Conservation (phyloP, 2,888 invertebrate genomes). For the Nebria salina region DNA sequence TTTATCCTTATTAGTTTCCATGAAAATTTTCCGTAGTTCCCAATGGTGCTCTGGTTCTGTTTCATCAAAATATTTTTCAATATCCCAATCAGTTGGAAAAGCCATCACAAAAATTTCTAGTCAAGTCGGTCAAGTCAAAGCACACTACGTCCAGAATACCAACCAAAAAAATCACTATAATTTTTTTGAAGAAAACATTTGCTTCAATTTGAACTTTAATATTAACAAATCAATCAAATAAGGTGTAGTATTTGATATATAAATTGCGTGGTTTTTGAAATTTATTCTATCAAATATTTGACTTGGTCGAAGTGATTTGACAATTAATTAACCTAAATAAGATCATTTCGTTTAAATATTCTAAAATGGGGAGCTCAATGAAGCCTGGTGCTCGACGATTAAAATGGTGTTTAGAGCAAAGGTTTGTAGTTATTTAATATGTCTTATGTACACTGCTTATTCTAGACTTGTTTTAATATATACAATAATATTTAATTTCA, state of each 20-base stretch:
- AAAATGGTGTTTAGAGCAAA: slow-evolving; percentile 43
- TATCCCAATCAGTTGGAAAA: slow-evolving; percentile 71
- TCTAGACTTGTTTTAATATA: background rate
- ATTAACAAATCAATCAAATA: too few species aligned
- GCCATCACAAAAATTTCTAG: slow-evolving; percentile 16
- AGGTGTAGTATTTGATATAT: too few species aligned
- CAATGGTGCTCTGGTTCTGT: slow-evolving; percentile 93
- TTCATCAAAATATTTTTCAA: slow-evolving; percentile 77
- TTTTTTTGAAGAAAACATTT: too few species aligned
- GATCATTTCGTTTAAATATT: background rate
- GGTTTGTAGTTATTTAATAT: slow-evolving; percentile 6
- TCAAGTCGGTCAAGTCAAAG: too few species aligned
- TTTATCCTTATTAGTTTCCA: slow-evolving; percentile 78
- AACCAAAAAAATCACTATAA: too few species aligned
- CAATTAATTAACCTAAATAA: background rate
- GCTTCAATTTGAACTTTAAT: too few species aligned
- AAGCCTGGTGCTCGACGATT: slow-evolving; percentile 33
- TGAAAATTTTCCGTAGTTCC: slow-evolving; percentile 83
- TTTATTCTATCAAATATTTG: too few species aligned
- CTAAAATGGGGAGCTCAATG: slow-evolving; percentile 14
- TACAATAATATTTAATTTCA: background rate
- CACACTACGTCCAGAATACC: too few species aligned
- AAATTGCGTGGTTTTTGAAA: too few species aligned
- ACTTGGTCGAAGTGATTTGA: background rate
- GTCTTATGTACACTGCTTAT: too few species aligned